Evolutionary conservation across 1,140 invertebrate species (phyloP).

Genomic region (Lepidurus arcticus): DNA sequence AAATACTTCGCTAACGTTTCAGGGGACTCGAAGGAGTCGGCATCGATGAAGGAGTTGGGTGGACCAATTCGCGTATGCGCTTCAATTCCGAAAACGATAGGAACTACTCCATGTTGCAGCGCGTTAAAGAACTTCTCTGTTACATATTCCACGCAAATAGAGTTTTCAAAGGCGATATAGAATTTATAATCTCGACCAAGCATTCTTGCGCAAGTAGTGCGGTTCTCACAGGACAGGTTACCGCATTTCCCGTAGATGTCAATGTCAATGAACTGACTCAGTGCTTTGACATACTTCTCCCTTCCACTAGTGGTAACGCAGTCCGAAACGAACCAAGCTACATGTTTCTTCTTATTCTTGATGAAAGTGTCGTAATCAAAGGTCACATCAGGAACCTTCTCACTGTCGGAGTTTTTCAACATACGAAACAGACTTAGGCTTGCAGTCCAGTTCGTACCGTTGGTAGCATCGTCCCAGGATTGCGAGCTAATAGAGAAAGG

Average conservation of each 20-base stretch:
- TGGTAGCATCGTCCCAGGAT: not conserved
- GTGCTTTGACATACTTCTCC: constrained; percentile 51
- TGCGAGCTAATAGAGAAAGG: not conserved
- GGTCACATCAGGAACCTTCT: not conserved
- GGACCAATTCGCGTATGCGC: constrained; percentile 56
- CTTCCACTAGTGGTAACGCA: constrained; percentile 52
- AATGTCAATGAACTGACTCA: constrained; percentile 53
- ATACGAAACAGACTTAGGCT: not conserved
- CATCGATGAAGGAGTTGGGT: constrained; percentile 58
- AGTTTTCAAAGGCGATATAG: constrained; percentile 45
- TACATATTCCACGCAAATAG: constrained; percentile 43
- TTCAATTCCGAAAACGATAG: constrained; percentile 60
- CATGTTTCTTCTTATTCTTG: constrained; percentile 45
- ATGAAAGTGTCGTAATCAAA: constrained; percentile 23
- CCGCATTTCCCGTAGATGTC: constrained; percentile 67
- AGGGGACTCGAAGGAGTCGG: constrained; percentile 48
- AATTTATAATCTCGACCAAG: constrained; percentile 37
- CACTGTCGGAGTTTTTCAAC: not conserved
- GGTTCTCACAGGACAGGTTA: constrained; percentile 41
- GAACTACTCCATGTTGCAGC: constrained; percentile 50
- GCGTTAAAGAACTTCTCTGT: constrained; percentile 43
- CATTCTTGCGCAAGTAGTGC: constrained; percentile 26
- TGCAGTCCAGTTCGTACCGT: not conserved
- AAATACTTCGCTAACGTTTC: constrained; percentile 51
- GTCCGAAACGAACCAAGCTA: constrained; percentile 60